Evolutionary conservation across 2,113 vertebrate genomes (phyloP).

Genomic region (Notothenia rossii): DNA sequence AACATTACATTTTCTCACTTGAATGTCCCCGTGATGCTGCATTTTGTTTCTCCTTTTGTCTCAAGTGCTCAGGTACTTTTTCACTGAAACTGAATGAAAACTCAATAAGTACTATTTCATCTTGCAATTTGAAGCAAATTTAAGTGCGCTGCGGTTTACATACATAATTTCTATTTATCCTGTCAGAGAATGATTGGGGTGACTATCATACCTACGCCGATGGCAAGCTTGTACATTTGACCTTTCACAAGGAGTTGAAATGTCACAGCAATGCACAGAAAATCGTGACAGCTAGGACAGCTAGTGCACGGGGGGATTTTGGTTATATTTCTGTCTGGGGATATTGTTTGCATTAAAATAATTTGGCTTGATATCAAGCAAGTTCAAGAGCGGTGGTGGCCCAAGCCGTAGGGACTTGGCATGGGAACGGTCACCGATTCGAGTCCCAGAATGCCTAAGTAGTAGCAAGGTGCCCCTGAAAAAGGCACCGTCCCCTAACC

Average conservation of each 20-base stretch:
- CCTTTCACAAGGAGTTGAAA: constrained; percentile 68
- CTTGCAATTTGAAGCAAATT: constrained; percentile 22
- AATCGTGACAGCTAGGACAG: constrained; percentile 38
- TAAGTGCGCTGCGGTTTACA: constrained; percentile 60
- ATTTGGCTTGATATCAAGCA: constrained; percentile 44
- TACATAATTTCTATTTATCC: constrained; percentile 1
- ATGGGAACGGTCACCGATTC: no score
- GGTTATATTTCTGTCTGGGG: constrained; percentile 27
- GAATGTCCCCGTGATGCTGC: constrained; percentile 14
- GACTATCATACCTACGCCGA: constrained; percentile 38
- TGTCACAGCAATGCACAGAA: constrained; percentile 56
- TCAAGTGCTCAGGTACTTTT: constrained; percentile 66
- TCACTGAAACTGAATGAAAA: constrained; percentile 6
- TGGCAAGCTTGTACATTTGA: constrained; percentile 29
- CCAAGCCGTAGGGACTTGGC: no score
- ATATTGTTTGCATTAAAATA: constrained; percentile 25
- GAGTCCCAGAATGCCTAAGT: no score
- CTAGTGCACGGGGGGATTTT: constrained; percentile 33
- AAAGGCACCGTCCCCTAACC: no score
- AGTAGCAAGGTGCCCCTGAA: no score
- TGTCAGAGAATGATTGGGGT: neutral
- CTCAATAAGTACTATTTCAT: constrained; percentile 39
- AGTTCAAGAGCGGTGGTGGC: no score
- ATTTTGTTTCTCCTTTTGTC: constrained; percentile 20
- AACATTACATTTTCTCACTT: constrained; percentile 12